These are phyloP conservation scores for Diadumene lineata DNA, from an alignment of 92 coral and sea anemone genomes.

Conservation along the genomic window DNA sequence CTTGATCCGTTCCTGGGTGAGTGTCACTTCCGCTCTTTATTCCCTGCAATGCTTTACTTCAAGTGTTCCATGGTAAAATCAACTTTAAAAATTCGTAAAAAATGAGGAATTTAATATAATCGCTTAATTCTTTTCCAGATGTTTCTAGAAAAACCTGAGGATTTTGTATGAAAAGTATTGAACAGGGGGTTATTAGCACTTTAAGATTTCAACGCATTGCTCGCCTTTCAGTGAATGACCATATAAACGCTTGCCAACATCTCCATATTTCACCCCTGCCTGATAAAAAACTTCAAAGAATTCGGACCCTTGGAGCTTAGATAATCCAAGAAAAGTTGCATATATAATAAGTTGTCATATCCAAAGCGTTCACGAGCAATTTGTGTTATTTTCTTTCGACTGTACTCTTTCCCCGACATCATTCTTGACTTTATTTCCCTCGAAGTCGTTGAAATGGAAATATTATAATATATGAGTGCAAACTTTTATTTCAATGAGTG, in stretches of 20 bases:
- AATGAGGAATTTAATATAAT: too few relatives aligned
- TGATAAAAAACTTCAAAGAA: constrained; percentile 38
- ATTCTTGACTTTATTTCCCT: constrained; percentile 36
- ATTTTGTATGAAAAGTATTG: too few relatives aligned
- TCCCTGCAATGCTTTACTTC: too few relatives aligned
- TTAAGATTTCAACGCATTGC: constrained; percentile 41
- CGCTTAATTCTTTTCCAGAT: too few relatives aligned
- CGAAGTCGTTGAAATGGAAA: constrained; percentile 29
- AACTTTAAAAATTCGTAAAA: too few relatives aligned
- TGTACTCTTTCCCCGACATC: constrained; percentile 42
- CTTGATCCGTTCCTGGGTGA: too few relatives aligned
- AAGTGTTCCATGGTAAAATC: too few relatives aligned
- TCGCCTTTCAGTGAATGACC: constrained; percentile 31
- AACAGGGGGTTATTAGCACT: too few relatives aligned
- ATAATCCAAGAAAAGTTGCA: constrained; percentile 48
- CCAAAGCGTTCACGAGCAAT: constrained; percentile 47
- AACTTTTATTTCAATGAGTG: too few relatives aligned
- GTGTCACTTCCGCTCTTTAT: too few relatives aligned
- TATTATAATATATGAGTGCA: too few relatives aligned
- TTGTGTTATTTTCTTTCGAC: constrained; percentile 35
- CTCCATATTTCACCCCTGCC: constrained; percentile 42
- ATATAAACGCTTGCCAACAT: constrained; percentile 25
- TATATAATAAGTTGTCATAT: constrained; percentile 52
- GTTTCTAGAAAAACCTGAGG: too few relatives aligned
- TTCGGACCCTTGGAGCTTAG: constrained; percentile 28